phyloP scores from a whole-genome alignment of 2,888 invertebrate genomes.

The Eucera pruinosa region DNA sequence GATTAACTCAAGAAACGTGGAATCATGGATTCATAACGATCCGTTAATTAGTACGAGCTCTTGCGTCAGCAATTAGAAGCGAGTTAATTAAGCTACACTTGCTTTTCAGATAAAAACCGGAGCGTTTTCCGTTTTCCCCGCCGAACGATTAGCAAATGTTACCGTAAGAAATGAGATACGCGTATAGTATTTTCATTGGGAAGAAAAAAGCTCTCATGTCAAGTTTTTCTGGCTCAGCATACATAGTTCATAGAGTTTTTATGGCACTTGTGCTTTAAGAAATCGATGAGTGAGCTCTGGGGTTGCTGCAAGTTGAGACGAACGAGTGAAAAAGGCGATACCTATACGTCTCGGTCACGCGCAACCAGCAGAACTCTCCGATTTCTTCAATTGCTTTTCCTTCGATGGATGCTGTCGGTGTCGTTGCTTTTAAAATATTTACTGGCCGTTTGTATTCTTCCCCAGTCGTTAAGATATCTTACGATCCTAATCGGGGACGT shows the following conservation, averaged over 20 bases:
- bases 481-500: neutral
- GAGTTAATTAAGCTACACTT: slow-evolving; percentile 26
- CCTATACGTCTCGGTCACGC: neutral
- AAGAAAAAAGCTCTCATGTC: neutral
- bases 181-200: neutral
- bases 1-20: neutral
- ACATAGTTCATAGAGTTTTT: neutral
- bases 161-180: neutral
- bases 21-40: neutral
- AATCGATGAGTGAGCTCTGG: neutral
- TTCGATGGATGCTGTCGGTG: neutral
- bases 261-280: neutral
- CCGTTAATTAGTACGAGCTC: slow-evolving; percentile 4
- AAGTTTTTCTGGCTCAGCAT: neutral
- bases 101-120: neutral
- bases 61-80: neutral
- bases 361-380: neutral
- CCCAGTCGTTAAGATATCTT: neutral
- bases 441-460: neutral
- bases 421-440: neutral
- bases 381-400: neutral
- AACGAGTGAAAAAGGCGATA: slow-evolving; percentile 1
- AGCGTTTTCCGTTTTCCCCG: neutral
- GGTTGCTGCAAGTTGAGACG: neutral
- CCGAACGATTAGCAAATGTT: slow-evolving; percentile 8